These are phyloP conservation scores for Anguilla japonica DNA, from an alignment of 2,113 vertebrate genomes.

Conservation along the genomic window DNA sequence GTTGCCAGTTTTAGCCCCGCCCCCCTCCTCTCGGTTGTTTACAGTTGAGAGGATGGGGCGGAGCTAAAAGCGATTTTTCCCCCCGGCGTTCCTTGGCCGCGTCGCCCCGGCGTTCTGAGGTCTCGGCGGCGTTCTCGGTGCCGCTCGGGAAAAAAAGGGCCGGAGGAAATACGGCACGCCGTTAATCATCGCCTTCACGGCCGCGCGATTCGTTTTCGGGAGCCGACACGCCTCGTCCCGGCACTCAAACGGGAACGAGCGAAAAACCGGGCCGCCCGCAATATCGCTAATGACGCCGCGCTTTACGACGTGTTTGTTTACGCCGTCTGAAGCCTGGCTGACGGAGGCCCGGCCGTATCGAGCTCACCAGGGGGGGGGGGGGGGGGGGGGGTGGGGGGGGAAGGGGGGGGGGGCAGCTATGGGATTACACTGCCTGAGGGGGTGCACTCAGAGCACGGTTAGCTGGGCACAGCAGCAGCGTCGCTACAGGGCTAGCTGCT, in stretches of 20 bases:
- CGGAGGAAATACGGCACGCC: background rate
- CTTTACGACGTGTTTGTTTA: background rate
- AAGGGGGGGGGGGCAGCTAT: background rate
- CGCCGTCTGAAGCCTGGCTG: background rate
- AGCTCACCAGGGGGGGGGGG: background rate
- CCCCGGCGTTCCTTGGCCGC: background rate
- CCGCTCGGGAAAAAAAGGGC: background rate
- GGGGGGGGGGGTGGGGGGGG: too few species aligned
- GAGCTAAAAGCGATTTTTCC: background rate
- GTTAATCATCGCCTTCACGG: background rate
- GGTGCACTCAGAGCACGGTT: background rate
- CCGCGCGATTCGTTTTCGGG: background rate
- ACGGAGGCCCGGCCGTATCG: background rate
- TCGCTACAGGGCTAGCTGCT: too few species aligned
- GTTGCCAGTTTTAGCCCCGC: background rate
- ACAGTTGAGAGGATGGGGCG: too few species aligned
- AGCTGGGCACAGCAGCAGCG: background rate
- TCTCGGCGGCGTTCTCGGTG: background rate
- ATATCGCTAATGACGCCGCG: background rate
- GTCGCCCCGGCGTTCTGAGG: background rate
- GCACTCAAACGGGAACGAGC: background rate
- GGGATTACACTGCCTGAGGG: background rate
- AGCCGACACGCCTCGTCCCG: background rate
- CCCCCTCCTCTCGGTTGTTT: background rate
- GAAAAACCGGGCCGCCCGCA: background rate